phyloP scores from a whole-genome alignment of 2,888 invertebrate genomes.

The Macrosiphum euphorbiae region DNA sequence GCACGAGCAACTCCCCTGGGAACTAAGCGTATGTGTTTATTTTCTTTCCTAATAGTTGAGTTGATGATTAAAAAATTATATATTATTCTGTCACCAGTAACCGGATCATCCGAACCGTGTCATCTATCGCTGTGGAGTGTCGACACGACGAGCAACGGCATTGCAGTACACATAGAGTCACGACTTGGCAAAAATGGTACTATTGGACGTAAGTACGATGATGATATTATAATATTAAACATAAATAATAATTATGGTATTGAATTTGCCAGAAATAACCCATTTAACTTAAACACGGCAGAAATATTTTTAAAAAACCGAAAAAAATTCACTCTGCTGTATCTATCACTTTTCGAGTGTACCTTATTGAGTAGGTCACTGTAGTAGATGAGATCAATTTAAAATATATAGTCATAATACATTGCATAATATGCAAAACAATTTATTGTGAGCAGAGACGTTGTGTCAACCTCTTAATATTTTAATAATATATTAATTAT shows the following conservation, averaged over 20 bases:
- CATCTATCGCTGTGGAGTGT: not conserved
- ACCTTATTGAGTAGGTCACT: not conserved
- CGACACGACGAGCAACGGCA: not conserved
- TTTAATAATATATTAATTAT: too few relatives aligned
- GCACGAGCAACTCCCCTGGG: conserved; percentile 23
- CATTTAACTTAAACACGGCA: not conserved
- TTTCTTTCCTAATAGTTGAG: not conserved
- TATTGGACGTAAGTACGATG: not conserved
- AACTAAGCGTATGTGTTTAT: not conserved
- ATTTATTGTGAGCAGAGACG: not conserved
- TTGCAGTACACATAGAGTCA: not conserved
- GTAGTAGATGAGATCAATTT: not conserved
- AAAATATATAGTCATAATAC: not conserved
- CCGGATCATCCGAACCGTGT: not conserved
- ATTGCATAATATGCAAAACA: not conserved
- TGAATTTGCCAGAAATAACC: not conserved
- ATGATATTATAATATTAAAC: not conserved
- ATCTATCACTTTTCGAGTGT: not conserved
- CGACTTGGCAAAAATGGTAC: not conserved
- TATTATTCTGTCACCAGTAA: not conserved
- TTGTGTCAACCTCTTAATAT: not conserved
- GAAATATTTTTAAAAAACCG: not conserved
- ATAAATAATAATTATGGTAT: not conserved
- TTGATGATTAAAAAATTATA: not conserved
- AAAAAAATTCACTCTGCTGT: not conserved